Conservation (phyloP, 2,797 vertebrate species). For the Squalus acanthias region DNA sequence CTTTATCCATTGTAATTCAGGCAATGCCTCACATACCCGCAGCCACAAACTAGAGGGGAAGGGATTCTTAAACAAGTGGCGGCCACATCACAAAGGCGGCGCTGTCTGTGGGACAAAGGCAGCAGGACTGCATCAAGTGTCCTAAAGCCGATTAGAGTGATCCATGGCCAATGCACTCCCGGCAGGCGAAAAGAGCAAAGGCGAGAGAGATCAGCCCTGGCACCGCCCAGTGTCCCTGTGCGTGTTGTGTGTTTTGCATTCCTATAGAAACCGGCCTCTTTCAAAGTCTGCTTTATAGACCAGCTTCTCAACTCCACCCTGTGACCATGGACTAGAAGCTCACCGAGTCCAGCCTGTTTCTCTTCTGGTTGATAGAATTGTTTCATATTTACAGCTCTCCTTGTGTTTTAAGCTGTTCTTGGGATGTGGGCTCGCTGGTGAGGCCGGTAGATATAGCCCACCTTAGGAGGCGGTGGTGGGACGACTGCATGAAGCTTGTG, state of each 20-base stretch:
- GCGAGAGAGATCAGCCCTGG: background rate
- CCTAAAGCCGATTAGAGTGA: slow-evolving; percentile 48
- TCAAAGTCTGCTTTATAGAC: background rate
- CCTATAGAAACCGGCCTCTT: background rate
- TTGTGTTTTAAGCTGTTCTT: background rate
- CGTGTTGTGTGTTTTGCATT: slow-evolving; percentile 1
- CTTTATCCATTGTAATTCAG: slow-evolving; percentile 65
- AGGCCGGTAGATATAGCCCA: no score
- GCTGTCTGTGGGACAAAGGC: slow-evolving; percentile 62
- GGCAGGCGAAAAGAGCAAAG: background rate
- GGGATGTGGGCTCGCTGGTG: no score
- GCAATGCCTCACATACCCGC: slow-evolving; percentile 40
- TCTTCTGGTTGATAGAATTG: no score
- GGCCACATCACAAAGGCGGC: slow-evolving; percentile 56
- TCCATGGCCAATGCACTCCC: slow-evolving; percentile 42
- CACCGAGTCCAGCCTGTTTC: background rate
- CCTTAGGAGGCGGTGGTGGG: background rate
- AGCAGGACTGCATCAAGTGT: slow-evolving; percentile 54
- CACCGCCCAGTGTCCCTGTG: background rate
- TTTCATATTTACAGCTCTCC: background rate
- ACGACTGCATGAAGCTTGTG: background rate
- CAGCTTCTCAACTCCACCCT: background rate
- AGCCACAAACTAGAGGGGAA: slow-evolving; percentile 45
- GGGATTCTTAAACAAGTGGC: slow-evolving; percentile 53
- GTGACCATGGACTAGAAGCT: background rate